Percentiles rank a stretch among this genome's conserved stretches.
phyloP scores from a whole-genome alignment of 2,888 invertebrate species.

The Terebella lapidaria region DNA sequence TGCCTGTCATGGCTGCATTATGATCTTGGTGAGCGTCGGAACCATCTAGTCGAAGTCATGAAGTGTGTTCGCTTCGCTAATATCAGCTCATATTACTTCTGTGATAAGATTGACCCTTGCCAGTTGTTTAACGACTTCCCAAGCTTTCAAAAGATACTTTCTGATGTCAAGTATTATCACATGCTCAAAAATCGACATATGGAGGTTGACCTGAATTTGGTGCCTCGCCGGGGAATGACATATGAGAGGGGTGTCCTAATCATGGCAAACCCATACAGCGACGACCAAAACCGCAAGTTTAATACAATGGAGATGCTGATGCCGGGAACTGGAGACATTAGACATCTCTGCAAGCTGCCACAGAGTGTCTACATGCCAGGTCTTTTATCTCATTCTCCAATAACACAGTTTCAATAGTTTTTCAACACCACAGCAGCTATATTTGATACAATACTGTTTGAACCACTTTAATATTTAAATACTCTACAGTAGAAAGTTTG shows the following conservation, averaged over 20 bases:
- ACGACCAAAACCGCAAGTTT: slow-evolving; percentile 43
- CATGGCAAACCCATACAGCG: slow-evolving; percentile 46
- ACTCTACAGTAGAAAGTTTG: too few relatives aligned
- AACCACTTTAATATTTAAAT: too few relatives aligned
- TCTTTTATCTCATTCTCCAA: too few relatives aligned
- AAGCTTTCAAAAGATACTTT: slow-evolving; percentile 30
- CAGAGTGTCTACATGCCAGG: slow-evolving; percentile 50
- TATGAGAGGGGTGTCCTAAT: slow-evolving; percentile 45
- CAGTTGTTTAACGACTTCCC: slow-evolving; percentile 30
- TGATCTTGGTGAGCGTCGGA: slow-evolving; percentile 26
- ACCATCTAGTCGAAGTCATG: slow-evolving; percentile 36
- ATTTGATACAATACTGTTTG: too few relatives aligned
- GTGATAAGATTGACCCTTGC: slow-evolving; percentile 43
- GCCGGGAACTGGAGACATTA: slow-evolving; percentile 41
- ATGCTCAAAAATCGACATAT: slow-evolving; percentile 40
- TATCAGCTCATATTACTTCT: slow-evolving; percentile 50
- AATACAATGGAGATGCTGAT: slow-evolving; percentile 47
- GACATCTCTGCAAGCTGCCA: slow-evolving; percentile 45
- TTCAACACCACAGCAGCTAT: too few relatives aligned
- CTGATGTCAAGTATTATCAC: slow-evolving; percentile 40
- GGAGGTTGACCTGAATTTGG: slow-evolving; percentile 46
- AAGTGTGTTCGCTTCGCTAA: slow-evolving; percentile 46
- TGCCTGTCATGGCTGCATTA: slow-evolving; percentile 42
- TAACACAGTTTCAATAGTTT: too few relatives aligned
- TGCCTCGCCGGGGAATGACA: slow-evolving; percentile 36